A percentile compares a stretch with the other conserved stretches of the same genome.
Conservation (phyloP, 2,797 vertebrate genomes). For the Choloepus didactylus region DNA sequence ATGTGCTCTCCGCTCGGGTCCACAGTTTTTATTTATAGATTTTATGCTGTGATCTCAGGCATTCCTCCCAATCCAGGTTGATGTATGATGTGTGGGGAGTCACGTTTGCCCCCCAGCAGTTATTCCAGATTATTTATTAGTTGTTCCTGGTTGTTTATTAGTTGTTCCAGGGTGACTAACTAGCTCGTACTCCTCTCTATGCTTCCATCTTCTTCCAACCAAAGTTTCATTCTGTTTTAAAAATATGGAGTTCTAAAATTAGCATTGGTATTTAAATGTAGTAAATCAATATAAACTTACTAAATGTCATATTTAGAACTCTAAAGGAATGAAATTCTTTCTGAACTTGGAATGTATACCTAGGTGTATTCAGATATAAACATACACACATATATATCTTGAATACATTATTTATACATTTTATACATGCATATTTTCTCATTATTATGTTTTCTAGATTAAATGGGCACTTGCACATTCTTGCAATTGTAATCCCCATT, state of each 20-base stretch:
- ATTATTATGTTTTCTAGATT: not conserved
- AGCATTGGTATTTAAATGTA: conserved; percentile 44
- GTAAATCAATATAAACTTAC: conserved; percentile 44
- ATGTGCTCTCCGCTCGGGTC: too few species aligned
- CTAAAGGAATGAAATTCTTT: conserved; percentile 36
- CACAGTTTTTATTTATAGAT: too few species aligned
- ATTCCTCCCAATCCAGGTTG: too few species aligned
- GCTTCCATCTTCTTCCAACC: too few species aligned
- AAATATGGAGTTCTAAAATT: conserved; percentile 9
- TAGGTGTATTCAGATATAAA: too few species aligned
- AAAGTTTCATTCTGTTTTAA: not conserved
- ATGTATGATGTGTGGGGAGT: too few species aligned
- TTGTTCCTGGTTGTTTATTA: too few species aligned
- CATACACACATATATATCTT: not conserved
- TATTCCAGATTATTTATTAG: too few species aligned
- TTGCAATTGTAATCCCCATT: not conserved
- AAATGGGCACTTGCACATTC: not conserved
- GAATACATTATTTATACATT: not conserved
- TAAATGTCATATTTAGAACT: conserved; percentile 51
- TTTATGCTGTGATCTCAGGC: too few species aligned
- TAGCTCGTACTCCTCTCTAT: too few species aligned
- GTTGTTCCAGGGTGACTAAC: too few species aligned
- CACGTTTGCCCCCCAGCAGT: too few species aligned
- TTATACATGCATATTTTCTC: not conserved
- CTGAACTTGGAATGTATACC: not conserved